Evolutionary conservation across 2,888 invertebrate species (phyloP).

Genomic region (Apantesis nais): DNA sequence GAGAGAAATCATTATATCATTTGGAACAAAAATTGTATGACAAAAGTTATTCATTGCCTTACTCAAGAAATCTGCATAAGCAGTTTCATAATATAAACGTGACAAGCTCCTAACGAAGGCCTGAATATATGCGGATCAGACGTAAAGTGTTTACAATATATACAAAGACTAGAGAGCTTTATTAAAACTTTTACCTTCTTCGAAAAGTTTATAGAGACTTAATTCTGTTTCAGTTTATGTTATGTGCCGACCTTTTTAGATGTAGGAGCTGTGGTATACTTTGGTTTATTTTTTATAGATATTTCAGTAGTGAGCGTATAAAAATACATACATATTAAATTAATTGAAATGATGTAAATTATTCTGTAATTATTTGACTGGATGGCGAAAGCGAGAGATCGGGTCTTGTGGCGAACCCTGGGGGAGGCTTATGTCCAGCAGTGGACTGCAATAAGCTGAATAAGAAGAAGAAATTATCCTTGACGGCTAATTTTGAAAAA

Average conservation of each 20-base stretch:
- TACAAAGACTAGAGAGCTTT: slow-evolving; percentile 8
- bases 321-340: too few relatives aligned
- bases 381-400: too few relatives aligned
- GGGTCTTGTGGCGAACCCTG: too few relatives aligned
- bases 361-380: too few relatives aligned
- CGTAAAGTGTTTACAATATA: slow-evolving; percentile 12
- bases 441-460: too few relatives aligned
- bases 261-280: not conserved
- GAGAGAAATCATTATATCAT: slow-evolving; percentile 12
- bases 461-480: too few relatives aligned
- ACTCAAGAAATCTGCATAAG: slow-evolving; percentile 5
- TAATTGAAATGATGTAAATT: too few relatives aligned
- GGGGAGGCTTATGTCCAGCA: too few relatives aligned
- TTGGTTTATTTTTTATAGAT: not conserved
- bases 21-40: slow-evolving; percentile 12
- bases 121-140: slow-evolving; percentile 22
- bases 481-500: too few relatives aligned
- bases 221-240: slow-evolving; percentile 9
- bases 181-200: slow-evolving; percentile 9
- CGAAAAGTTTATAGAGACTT: slow-evolving; percentile 11
- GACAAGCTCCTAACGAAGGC: slow-evolving; percentile 36
- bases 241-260: not conserved
- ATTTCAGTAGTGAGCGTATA: too few relatives aligned
- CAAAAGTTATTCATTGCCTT: slow-evolving; percentile 13
- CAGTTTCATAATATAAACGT: slow-evolving; percentile 20